Evolutionary conservation across 2,113 vertebrate genomes (phyloP), one percentile per base, ranked within the genome.

Genomic region (Callithrix jacchus): DNA sequence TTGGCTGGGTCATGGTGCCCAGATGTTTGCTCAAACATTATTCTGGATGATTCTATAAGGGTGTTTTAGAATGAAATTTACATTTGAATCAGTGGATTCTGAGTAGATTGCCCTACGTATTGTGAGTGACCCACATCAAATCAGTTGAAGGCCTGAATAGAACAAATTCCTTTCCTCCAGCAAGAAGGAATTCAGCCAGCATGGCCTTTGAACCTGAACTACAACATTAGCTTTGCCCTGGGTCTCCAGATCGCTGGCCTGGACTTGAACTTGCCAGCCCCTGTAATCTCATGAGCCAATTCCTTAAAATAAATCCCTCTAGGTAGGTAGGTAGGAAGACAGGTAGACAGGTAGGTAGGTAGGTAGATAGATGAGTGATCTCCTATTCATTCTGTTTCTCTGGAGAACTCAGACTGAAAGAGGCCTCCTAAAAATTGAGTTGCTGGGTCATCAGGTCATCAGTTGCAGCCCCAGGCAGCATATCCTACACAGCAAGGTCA

Each of bases 371-470:
- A 3, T 58, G 54, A 40, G 30, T 8, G 3, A 58, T 56, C 87
- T 93, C 76, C 25, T 77, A 2, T 32, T 54, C 23, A 30, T 42
- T 88, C 49, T 5, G 6, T 30, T 94, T 96, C 80, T 47, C 85
- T 77, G 49, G 13, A 40, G 66, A 80, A 40, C 16, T 8, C 6
- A 61, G 42, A 89, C 6, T 81, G 37, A 89, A 7, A 40, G 12
- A 58, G 35, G 56, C 20, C 35, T 80, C 71, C 87, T 79, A 61
- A n/a, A 56, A 49, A 37, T 13, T 0, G 2, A 32, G 25, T 3
- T 30, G 45, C 8, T 21, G 8, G 0, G 54, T 13, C 11, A 14
- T n/a, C 25, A 47, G 52, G 25, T 25, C 35, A 25, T 2, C 0
- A 18, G 35, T 4, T 27, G 8, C 3, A 32, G n/a, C 21, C 74